Conservation (phyloP, 2,797 vertebrate species). For the Enteromius treurensis region DNA sequence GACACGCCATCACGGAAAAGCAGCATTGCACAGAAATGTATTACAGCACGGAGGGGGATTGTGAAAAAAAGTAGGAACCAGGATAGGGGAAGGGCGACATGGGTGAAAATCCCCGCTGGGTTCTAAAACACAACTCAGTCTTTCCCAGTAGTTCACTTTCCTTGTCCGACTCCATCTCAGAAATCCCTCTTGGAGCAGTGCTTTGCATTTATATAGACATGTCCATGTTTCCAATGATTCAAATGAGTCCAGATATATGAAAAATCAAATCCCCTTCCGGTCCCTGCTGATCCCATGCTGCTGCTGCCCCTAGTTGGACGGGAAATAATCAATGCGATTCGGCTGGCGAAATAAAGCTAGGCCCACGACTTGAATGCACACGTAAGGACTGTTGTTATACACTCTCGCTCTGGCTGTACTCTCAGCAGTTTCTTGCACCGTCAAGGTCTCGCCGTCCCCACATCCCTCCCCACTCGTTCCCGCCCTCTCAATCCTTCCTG, state of each 20-base stretch:
- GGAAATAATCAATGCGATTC: slow-evolving; percentile 66
- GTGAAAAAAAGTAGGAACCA: slow-evolving; percentile 40
- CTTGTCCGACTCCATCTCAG: slow-evolving; percentile 27
- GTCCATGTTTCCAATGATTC: slow-evolving; percentile 33
- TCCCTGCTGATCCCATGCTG: slow-evolving; percentile 56
- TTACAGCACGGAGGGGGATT: slow-evolving; percentile 46
- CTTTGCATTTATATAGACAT: slow-evolving; percentile 46
- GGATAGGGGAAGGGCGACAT: slow-evolving; percentile 31
- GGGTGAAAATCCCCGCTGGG: slow-evolving; percentile 40
- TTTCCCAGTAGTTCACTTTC: slow-evolving; percentile 29
- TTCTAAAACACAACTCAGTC: slow-evolving; percentile 28
- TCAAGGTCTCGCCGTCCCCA: slow-evolving; percentile 1
- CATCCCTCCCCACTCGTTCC: background rate
- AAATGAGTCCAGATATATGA: slow-evolving; percentile 50
- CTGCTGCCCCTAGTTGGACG: slow-evolving; percentile 49
- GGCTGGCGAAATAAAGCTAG: slow-evolving; percentile 59
- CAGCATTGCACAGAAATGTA: slow-evolving; percentile 69
- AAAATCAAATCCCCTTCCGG: slow-evolving; percentile 58
- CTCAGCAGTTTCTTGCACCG: background rate
- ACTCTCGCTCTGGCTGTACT: slow-evolving; percentile 6
- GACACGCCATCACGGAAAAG: slow-evolving; percentile 65
- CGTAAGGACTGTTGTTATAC: background rate
- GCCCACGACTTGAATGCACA: slow-evolving; percentile 21
- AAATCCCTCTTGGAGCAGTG: slow-evolving; percentile 37
- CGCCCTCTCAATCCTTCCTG: slow-evolving; percentile 15